phyloP scores from a whole-genome alignment of 2,113 vertebrate genomes.

The Carettochelys insculpta region DNA sequence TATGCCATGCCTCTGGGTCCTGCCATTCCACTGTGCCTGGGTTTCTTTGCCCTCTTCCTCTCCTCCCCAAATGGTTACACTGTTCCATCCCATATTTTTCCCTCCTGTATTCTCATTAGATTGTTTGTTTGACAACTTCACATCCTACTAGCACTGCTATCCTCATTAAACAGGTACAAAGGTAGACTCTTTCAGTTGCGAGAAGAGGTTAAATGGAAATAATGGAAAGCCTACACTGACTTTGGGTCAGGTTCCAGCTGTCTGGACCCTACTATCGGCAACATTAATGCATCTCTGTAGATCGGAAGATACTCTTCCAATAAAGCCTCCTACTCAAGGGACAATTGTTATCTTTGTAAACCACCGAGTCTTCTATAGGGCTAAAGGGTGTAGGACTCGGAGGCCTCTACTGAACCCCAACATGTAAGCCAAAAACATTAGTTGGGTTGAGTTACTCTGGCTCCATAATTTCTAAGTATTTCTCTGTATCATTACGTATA shows the following conservation, averaged over 20 bases:
- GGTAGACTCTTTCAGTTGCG: not conserved
- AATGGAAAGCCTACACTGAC: not conserved
- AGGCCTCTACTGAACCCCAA: not conserved
- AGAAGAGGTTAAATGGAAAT: not conserved
- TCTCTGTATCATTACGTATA: not conserved
- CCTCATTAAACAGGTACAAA: slow-evolving; percentile 3
- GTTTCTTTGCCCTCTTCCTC: not conserved
- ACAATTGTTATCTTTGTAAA: not conserved
- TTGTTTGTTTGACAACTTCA: not conserved
- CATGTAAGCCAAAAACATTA: not conserved
- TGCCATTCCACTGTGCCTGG: not conserved
- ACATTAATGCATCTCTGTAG: not conserved
- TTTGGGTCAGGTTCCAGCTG: not conserved
- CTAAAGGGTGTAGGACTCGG: not conserved
- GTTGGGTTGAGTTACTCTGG: not conserved
- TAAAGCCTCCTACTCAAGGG: not conserved
- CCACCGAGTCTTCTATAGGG: not conserved
- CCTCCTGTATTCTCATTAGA: not conserved
- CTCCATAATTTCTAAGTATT: not conserved
- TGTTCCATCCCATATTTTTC: not conserved
- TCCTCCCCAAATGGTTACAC: not conserved
- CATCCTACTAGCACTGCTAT: not conserved
- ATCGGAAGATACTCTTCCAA: not conserved
- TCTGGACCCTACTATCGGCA: not conserved
- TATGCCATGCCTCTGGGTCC: not conserved